These are phyloP conservation scores for Odobenus rosmarus DNA, from an alignment of 2,113 vertebrate species.

Conservation along the genomic window DNA sequence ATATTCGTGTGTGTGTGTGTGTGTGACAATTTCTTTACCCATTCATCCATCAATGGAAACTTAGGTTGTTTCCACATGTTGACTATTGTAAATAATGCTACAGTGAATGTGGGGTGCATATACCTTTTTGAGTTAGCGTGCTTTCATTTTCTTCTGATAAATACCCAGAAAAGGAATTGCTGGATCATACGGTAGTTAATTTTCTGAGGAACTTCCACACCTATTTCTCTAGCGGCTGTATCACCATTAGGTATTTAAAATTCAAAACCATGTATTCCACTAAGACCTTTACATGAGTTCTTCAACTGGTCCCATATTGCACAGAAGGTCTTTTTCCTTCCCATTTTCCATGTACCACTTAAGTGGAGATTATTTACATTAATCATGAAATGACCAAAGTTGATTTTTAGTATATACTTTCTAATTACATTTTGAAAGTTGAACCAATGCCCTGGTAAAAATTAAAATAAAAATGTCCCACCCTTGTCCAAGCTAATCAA, in stretches of 20 bases:
- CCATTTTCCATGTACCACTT: background rate
- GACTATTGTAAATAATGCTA: background rate
- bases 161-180: background rate
- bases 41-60: background rate
- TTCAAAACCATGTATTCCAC: slow-evolving; percentile 10
- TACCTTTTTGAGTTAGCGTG: background rate
- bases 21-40: background rate
- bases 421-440: slow-evolving; percentile 1
- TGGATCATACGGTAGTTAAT: background rate
- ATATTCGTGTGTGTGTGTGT: background rate
- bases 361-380: slow-evolving; percentile 21
- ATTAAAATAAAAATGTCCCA: slow-evolving; percentile 22
- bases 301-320: background rate
- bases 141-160: background rate
- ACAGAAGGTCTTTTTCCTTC: background rate
- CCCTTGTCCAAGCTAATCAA: background rate
- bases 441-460: background rate
- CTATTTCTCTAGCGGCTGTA: background rate
- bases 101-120: background rate
- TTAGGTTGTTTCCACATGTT: background rate
- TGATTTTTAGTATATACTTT: slow-evolving; percentile 8
- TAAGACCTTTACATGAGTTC: background rate
- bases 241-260: background rate
- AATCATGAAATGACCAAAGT: background rate
- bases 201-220: background rate